Base-by-base conservation (phyloP, 2,113 vertebrate species). In the Rhizomys pruinosus region DNA sequence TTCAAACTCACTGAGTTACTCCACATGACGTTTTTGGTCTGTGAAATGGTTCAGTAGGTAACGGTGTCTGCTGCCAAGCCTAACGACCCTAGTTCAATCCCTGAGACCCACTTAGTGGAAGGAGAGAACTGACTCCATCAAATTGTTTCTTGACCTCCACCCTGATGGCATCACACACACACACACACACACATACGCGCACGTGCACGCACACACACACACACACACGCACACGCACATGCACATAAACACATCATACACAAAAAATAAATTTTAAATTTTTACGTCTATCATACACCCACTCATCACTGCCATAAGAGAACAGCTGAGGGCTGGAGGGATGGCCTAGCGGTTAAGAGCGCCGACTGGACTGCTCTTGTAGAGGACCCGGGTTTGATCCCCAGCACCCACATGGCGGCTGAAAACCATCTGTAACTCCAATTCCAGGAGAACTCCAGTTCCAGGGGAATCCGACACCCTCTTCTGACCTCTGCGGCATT, bases 1-100 rank as follows among this genome's bases (percentile, higher is more conserved):
- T 69, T 93, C 81, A 89, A 89, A 90, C 8, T 19, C 72, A 63
- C 57, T 15, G 84, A 23, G 4, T 76, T 74, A 74, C 52, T 92
- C 34, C 44, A 59, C 74, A 92, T 91, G 23, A 64, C 42, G 42
- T 0, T 11, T 64, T 66, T n/a, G 15, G 7, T 42, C 39, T 5
- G n/a, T 39, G 37, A 61, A 34, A 39, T 80, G 57, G 57, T 20
- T 59, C 57, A 7, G 57, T 20, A 10, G 59, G 27, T 19, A 15
- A 64, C 29, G 59, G 37, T 27, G 17, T 23, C 20, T 39, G n/a
- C n/a, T 44, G 13, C 57, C 11, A 42, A 42, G 25, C 59, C 37
- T 44, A 39, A 42, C 23, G 71, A 27, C 37, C 39, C 42, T 23
- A 61, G 13, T 80, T 61, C 27, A 23, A 27, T 42, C n/a, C 1